These are phyloP conservation scores for Chloroclystis v-ata DNA, from an alignment of 2,888 invertebrate species.

Conservation along the genomic window DNA sequence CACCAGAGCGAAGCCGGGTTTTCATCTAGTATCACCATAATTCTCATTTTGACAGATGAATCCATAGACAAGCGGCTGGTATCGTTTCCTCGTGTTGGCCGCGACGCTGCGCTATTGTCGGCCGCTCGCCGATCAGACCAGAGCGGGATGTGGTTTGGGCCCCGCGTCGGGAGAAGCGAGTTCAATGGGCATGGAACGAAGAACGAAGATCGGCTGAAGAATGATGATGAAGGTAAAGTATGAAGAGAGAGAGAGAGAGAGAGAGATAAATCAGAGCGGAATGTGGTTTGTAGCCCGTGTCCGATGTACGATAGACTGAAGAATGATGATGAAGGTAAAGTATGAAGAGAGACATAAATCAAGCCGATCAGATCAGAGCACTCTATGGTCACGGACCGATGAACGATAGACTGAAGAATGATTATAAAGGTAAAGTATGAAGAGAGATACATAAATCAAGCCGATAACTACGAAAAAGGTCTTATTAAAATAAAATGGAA, in stretches of 20 bases:
- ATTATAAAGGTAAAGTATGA: constrained; percentile 53
- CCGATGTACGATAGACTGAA: constrained; percentile 65
- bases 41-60: no score
- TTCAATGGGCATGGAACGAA: constrained; percentile 29
- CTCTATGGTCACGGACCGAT: constrained; percentile 51
- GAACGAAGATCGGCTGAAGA: constrained; percentile 75
- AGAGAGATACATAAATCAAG: no score
- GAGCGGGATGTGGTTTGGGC: constrained; percentile 30
- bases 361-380: constrained; percentile 32
- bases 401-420: constrained; percentile 61
- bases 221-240: constrained; percentile 51
- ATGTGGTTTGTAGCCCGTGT: constrained; percentile 48
- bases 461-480: no score
- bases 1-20: no score
- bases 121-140: neutral
- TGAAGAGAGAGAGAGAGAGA: no score
- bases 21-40: no score
- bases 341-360: no score
- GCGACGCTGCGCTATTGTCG: constrained; percentile 40
- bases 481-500: no score
- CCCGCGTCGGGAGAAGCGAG: constrained; percentile 60
- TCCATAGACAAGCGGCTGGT: constrained; percentile 54
- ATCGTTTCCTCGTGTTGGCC: constrained; percentile 66
- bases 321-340: constrained; percentile 53
- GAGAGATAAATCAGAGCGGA: constrained; percentile 12